phyloP scores from a whole-genome alignment of 2,797 vertebrate genomes.

The Eupleurogrammus muticus region DNA sequence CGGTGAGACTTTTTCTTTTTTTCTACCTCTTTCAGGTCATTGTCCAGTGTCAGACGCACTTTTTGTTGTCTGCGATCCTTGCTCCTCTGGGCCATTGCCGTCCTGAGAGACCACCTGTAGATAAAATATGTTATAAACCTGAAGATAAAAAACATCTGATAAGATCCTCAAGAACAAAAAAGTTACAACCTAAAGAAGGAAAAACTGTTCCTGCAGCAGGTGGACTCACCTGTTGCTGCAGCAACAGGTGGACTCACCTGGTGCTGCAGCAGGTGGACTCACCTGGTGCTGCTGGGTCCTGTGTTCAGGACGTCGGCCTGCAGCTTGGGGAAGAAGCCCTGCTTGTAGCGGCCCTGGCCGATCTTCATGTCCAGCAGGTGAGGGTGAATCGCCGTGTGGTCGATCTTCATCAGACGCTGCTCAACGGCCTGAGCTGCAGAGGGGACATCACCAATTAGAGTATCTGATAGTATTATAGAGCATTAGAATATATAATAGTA shows the following conservation, averaged over 20 bases:
- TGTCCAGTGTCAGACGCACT: conserved; percentile 88
- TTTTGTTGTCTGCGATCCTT: conserved; percentile 89
- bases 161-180: too few species aligned
- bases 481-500: too few species aligned
- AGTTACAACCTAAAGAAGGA: too few species aligned
- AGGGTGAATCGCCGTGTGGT: conserved; percentile 93
- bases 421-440: conserved; percentile 90
- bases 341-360: conserved; percentile 92
- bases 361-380: conserved; percentile 97
- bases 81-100: conserved; percentile 84
- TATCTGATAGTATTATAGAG: too few species aligned
- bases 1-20: too few species aligned
- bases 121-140: neutral
- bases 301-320: conserved; percentile 90
- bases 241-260: too few species aligned
- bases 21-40: conserved; percentile 88
- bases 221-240: too few species aligned
- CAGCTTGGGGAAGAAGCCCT: conserved; percentile 93
- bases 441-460: too few species aligned
- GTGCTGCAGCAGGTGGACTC: conserved; percentile 71
- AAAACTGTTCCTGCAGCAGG: too few species aligned
- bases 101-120: conserved; percentile 90
- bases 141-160: too few species aligned
- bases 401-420: conserved; percentile 92
- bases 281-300: conserved; percentile 92